phyloP scores from a whole-genome alignment of 2,888 invertebrate genomes.

The Nycteola revayana region DNA sequence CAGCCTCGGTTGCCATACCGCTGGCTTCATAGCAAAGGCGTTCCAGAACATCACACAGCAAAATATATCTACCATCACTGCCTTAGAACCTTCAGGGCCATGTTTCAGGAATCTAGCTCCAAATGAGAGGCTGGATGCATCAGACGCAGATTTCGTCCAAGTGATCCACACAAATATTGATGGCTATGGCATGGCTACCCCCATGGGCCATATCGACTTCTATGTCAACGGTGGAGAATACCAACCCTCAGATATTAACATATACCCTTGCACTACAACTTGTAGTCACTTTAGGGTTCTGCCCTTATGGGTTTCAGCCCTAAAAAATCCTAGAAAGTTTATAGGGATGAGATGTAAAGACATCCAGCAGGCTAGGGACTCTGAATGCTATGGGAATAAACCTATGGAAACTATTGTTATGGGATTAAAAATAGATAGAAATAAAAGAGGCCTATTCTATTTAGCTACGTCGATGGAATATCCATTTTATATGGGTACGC shows the following conservation, averaged over 20 bases:
- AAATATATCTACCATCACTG: slow-evolving; percentile 65
- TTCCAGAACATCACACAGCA: slow-evolving; percentile 57
- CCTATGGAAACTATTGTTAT: slow-evolving; percentile 54
- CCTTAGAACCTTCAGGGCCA: slow-evolving; percentile 69
- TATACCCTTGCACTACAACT: slow-evolving; percentile 60
- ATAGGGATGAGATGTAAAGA: slow-evolving; percentile 56
- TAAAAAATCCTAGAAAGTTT: slow-evolving; percentile 60
- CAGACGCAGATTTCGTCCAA: slow-evolving; percentile 68
- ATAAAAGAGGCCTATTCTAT: slow-evolving; percentile 60
- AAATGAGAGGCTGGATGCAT: slow-evolving; percentile 52
- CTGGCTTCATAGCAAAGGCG: slow-evolving; percentile 62
- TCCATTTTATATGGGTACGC: slow-evolving; percentile 61
- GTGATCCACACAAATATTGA: slow-evolving; percentile 74
- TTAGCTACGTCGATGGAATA: slow-evolving; percentile 56
- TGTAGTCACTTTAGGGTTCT: slow-evolving; percentile 71
- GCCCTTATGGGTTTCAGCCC: slow-evolving; percentile 54
- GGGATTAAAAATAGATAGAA: slow-evolving; percentile 50
- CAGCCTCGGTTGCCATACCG: slow-evolving; percentile 69
- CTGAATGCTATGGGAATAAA: slow-evolving; percentile 48
- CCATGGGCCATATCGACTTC: slow-evolving; percentile 70
- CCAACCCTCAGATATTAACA: slow-evolving; percentile 60
- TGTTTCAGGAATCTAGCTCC: slow-evolving; percentile 58
- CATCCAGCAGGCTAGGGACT: slow-evolving; percentile 66
- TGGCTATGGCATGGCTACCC: slow-evolving; percentile 67
- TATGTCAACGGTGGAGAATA: slow-evolving; percentile 73